Conservation (phyloP, 1,140 invertebrate species). For the Limonius californicus region DNA sequence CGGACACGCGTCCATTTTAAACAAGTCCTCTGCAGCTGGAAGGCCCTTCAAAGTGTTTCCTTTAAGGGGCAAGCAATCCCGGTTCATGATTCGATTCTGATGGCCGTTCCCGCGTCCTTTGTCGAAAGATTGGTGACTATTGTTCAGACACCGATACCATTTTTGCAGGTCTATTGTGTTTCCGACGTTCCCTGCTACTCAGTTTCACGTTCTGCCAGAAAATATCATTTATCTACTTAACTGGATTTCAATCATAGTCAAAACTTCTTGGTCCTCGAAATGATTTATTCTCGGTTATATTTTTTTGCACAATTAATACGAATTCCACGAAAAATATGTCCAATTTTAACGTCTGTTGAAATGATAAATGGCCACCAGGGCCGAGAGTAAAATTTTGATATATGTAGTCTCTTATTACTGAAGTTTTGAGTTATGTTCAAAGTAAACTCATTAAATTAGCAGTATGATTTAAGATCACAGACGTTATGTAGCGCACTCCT, state of each 20-base stretch:
- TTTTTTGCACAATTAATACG: conserved; percentile 24
- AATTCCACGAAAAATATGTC: conserved; percentile 16
- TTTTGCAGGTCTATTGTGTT: conserved; percentile 26
- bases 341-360: conserved; percentile 17
- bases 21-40: not conserved
- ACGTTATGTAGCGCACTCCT: not conserved
- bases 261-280: not conserved
- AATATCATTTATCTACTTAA: conserved; percentile 30
- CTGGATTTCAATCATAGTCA: conserved; percentile 24
- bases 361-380: conserved; percentile 17
- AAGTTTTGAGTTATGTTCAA: conserved; percentile 24
- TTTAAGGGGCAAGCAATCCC: conserved; percentile 8
- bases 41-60: not conserved
- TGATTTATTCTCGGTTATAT: conserved; percentile 18
- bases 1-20: conserved; percentile 5
- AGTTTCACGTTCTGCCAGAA: conserved; percentile 15
- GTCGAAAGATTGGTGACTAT: conserved; percentile 23
- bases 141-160: conserved; percentile 29
- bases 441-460: conserved; percentile 4
- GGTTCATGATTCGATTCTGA: conserved; percentile 14
- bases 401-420: conserved; percentile 21
- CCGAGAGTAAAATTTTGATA: conserved; percentile 12
- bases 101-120: conserved; percentile 18
- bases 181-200: conserved; percentile 20
- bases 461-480: not conserved